These are phyloP conservation scores for Chloroceryle aenea DNA, from an alignment of 2,113 vertebrate species.

Conservation along the genomic window DNA sequence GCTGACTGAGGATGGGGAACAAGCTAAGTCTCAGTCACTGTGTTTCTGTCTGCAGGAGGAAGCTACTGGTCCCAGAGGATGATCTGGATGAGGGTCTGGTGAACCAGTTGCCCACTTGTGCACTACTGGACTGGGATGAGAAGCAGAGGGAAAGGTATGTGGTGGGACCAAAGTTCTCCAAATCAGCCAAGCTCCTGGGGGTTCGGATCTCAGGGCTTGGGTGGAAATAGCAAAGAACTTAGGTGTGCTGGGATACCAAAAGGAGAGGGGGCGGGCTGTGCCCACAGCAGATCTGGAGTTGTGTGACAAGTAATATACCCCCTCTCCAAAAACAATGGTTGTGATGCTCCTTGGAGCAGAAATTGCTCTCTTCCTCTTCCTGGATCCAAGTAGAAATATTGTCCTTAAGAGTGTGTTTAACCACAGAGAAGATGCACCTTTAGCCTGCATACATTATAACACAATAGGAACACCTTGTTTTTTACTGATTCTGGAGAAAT, in stretches of 20 bases:
- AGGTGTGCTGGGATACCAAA: not conserved
- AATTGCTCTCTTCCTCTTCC: not conserved
- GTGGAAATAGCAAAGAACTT: not conserved
- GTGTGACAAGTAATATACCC: not conserved
- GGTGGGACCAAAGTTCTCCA: accelerated
- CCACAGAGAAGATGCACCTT: not conserved
- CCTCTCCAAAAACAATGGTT: not conserved
- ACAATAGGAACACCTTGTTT: not conserved
- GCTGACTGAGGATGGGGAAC: not conserved
- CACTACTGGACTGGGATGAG: slow-evolving; percentile 66
- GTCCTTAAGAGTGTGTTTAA: not conserved
- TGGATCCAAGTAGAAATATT: not conserved
- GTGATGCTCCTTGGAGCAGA: not conserved
- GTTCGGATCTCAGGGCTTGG: accelerated
- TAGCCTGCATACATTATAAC: not conserved
- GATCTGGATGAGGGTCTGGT: slow-evolving; percentile 25
- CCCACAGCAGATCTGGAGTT: accelerated
- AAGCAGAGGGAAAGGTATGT: not conserved
- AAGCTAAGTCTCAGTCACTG: accelerated
- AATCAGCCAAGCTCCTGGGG: not conserved
- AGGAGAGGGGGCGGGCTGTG: not conserved
- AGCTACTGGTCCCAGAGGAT: slow-evolving; percentile 7
- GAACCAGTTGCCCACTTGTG: slow-evolving; percentile 37
- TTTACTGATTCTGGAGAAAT: not conserved
- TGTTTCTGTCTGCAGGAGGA: slow-evolving; percentile 61